These are phyloP conservation scores for Hydrotaea cyrtoneurina DNA, from an alignment of 2,888 invertebrate species.

Conservation along the genomic window DNA sequence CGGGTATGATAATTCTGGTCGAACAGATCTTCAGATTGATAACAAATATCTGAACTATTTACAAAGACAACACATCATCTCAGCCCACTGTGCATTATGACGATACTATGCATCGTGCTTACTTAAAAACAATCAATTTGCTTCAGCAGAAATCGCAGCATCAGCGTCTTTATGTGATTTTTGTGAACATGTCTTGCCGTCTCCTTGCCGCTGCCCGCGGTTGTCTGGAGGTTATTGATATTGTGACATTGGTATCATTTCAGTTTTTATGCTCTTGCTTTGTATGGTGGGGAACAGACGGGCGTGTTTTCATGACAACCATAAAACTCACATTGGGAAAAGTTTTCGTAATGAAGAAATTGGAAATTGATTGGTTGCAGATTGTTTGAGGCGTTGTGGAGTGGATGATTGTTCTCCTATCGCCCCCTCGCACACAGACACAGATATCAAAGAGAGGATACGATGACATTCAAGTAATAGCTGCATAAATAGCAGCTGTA, in stretches of 20 bases:
- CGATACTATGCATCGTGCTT: not conserved
- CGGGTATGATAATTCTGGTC: no score
- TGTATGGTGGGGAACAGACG: not conserved
- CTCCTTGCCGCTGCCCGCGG: not conserved
- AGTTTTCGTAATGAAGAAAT: conserved; percentile 24
- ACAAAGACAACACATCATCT: no score
- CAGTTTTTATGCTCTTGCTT: conserved; percentile 12
- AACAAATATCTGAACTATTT: no score
- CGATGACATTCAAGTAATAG: not conserved
- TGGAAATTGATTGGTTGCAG: conserved; percentile 21
- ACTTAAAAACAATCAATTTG: conserved; percentile 20
- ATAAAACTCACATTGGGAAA: conserved; percentile 18
- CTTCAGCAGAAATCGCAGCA: not conserved
- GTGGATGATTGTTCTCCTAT: not conserved
- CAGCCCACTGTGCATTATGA: not conserved
- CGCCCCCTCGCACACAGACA: no score
- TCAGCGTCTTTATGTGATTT: conserved; percentile 19
- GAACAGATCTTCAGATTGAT: no score
- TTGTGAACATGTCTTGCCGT: not conserved
- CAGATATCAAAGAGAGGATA: not conserved
- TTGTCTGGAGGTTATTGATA: not conserved
- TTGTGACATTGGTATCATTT: conserved; percentile 22
- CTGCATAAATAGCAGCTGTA: conserved; percentile 9
- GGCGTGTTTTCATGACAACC: not conserved
- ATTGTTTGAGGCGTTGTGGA: conserved; percentile 1